phyloP scores from a whole-genome alignment of 92 coral and sea anemone genomes.

The Blastomussa wellsi region DNA sequence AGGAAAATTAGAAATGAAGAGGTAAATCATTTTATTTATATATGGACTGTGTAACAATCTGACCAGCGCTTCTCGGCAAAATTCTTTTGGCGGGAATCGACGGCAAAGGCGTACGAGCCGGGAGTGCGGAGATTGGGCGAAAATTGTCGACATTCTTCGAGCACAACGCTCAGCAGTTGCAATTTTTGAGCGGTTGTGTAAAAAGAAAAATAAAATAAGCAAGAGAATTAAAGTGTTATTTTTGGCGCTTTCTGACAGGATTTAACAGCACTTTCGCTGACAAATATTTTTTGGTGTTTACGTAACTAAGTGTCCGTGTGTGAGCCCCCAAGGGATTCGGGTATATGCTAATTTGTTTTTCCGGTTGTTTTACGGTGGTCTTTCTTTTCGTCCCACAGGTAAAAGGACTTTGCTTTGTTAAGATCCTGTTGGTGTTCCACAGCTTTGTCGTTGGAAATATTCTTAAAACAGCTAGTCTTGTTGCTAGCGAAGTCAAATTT shows the following conservation, averaged over 20 bases:
- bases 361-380: not conserved
- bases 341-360: not conserved
- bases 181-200: too few species aligned
- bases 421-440: not conserved
- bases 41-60: too few species aligned
- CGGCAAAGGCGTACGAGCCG: too few species aligned
- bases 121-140: too few species aligned
- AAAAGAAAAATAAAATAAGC: too few species aligned
- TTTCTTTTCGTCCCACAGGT: not conserved
- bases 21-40: too few species aligned
- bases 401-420: not conserved
- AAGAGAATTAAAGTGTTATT: not conserved
- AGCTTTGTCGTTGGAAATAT: not conserved
- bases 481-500: constrained; percentile 17
- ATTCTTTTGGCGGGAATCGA: too few species aligned
- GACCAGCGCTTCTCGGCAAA: too few species aligned
- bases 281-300: constrained; percentile 4
- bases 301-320: constrained; percentile 3
- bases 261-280: not conserved
- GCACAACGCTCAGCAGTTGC: too few species aligned
- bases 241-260: not conserved
- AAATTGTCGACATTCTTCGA: too few species aligned
- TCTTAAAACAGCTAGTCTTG: not conserved
- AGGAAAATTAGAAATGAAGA: too few species aligned
- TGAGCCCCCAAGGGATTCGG: constrained; percentile 11